These are phyloP conservation scores for Galaxias olidus DNA, from an alignment of 2,797 vertebrate genomes.

Conservation along the genomic window DNA sequence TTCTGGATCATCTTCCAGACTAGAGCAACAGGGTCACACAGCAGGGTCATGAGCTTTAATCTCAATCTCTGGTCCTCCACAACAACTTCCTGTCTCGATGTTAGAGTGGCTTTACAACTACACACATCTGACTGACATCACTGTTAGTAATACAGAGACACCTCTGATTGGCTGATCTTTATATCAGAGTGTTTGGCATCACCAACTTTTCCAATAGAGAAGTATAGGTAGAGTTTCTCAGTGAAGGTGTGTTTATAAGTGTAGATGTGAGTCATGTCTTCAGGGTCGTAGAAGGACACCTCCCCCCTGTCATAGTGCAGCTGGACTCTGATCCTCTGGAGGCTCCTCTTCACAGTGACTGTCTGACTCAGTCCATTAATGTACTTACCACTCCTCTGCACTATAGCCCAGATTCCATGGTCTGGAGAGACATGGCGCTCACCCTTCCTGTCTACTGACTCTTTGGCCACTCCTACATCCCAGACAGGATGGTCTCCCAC, in stretches of 20 bases:
- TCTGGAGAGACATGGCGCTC: neutral
- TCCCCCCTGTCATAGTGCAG: constrained; percentile 15
- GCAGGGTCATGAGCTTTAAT: no score
- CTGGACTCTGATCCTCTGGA: constrained; percentile 17
- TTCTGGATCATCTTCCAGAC: no score
- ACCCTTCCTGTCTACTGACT: constrained; percentile 9
- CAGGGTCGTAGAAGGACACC: constrained; percentile 17
- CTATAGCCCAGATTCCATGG: neutral
- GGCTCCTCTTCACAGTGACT: constrained; percentile 6
- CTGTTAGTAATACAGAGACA: no score
- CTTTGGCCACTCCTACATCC: constrained; percentile 13
- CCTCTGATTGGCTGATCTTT: neutral
- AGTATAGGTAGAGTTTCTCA: constrained; percentile 7
- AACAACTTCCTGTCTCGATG: no score
- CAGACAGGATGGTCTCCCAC: constrained; percentile 16
- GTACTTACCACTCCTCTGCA: neutral
- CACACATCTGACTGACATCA: no score
- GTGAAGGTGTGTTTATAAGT: constrained; percentile 13
- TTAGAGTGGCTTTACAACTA: no score
- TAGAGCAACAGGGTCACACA: no score
- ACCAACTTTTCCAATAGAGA: constrained; percentile 1
- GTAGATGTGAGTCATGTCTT: constrained; percentile 7
- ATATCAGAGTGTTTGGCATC: neutral
- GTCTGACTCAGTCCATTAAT: neutral
- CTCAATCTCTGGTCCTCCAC: no score